Evolutionary conservation across 2,888 invertebrate species (phyloP).

Genomic region (Epsilonema sp.): DNA sequence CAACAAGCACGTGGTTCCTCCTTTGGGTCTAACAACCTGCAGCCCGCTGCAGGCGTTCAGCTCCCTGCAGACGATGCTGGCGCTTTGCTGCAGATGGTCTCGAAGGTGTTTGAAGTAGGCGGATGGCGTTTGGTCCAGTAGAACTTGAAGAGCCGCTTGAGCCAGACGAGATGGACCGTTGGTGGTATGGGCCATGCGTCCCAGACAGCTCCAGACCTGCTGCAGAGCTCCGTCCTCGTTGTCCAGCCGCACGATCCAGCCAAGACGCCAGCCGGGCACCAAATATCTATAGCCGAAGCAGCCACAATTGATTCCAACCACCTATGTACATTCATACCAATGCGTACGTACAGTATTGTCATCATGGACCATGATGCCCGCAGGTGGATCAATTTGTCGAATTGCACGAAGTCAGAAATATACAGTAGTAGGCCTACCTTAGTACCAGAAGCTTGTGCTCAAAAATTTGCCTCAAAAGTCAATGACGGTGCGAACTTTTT

Average conservation of each 20-base stretch:
- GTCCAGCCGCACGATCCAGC: constrained; percentile 82
- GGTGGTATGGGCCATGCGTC: neutral
- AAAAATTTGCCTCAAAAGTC: no score
- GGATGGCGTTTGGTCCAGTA: neutral
- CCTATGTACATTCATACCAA: no score
- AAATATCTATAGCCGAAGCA: constrained; percentile 44
- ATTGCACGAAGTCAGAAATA: no score
- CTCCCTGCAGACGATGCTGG: neutral
- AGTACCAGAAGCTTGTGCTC: no score
- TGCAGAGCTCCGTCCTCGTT: constrained; percentile 29
- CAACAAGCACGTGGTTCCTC: no score
- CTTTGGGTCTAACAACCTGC: no score
- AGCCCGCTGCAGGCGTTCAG: no score
- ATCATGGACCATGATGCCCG: no score
- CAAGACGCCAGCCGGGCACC: constrained; percentile 84
- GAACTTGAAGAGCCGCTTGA: neutral
- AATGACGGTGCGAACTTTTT: no score
- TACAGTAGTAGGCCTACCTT: no score
- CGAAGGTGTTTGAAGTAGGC: neutral
- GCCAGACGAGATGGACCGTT: neutral
- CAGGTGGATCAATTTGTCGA: no score
- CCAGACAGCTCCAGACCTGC: neutral
- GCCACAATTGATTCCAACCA: neutral
- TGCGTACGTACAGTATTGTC: no score
- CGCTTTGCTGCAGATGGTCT: neutral